Evolutionary conservation across 2,888 invertebrate species (phyloP), one percentile per base, ranked within the genome.

Genomic region (Rhagonycha fulva): DNA sequence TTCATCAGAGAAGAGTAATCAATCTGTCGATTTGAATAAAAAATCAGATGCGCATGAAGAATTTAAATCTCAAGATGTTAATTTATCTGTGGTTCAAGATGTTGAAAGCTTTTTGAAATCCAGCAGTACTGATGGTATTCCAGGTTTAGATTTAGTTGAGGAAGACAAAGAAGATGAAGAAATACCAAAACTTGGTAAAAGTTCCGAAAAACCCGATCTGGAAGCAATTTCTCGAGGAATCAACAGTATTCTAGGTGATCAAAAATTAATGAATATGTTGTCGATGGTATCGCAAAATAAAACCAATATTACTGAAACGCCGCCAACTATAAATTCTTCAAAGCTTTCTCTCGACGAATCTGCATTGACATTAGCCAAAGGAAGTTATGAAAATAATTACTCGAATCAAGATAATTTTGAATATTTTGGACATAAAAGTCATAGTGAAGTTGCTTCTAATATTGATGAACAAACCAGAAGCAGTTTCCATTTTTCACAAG

Each of bases 71-170:
- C n/a, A 66, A 66, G 12, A 24, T 24, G 24, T 24, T 23, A 10
- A 63, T 24, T n/a, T 23, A 63, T 63, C 63, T 9, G 12, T 12
- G 2, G 2, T 5, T 63, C 63, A 24, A 63, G 23, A 24, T 24
- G 24, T 3, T 0, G 63, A 26, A 12, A 26, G 63, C 7, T 66
- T 66, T 66, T 26, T 78, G 9, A 70, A 75, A 68, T 11, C 73
- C 14, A 26, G 14, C 7, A 28, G 12, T 11, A 28, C 84, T 70
- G 91, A 90, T 82, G 92, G 91, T 62, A 94, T 94, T 83, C 94
- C 94, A 10, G 94, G 94, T 0, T 89, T 94, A 75, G 94, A 94
- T 89, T 89, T 94, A 76, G 92, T 93, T 10, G 89, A 89, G 79
- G 90, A 90, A 4, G 84, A 80, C 76, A 87, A 87, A 62, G 74